These are phyloP conservation scores for Poeciliopsis paucimaculata DNA, from an alignment of 2,797 vertebrate species.

Conservation along the genomic window DNA sequence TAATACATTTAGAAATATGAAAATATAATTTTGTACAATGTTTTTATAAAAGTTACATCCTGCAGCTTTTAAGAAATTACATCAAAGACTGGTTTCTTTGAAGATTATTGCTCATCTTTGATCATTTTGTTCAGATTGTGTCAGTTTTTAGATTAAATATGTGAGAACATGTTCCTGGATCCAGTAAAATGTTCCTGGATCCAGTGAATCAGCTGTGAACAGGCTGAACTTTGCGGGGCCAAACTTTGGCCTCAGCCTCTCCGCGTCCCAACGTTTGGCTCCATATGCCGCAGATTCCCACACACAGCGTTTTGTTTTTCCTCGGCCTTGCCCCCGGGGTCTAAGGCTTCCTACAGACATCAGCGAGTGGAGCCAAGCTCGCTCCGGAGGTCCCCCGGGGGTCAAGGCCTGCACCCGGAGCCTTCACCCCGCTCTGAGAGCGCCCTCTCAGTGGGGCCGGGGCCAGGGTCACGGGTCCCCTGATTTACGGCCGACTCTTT, in stretches of 20 bases:
- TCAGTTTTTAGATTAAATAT: not conserved
- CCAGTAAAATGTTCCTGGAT: not conserved
- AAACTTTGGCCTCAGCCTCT: slow-evolving; percentile 41
- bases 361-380: slow-evolving; percentile 67
- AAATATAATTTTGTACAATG: too few species aligned
- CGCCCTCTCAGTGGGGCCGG: slow-evolving; percentile 67
- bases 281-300: slow-evolving; percentile 83
- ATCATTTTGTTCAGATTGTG: not conserved
- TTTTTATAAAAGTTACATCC: too few species aligned
- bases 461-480: slow-evolving; percentile 72
- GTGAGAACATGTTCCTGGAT: not conserved
- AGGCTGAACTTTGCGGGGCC: slow-evolving; percentile 28
- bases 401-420: slow-evolving; percentile 75
- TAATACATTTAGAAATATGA: too few species aligned
- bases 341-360: slow-evolving; percentile 67
- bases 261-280: slow-evolving; percentile 53
- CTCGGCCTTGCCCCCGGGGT: slow-evolving; percentile 49
- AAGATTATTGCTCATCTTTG: not conserved
- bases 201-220: slow-evolving; percentile 11
- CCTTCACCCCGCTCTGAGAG: slow-evolving; percentile 64
- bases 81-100: not conserved
- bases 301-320: slow-evolving; percentile 72
- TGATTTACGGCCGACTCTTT: slow-evolving; percentile 77
- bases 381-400: slow-evolving; percentile 66
- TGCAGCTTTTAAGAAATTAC: not conserved